These are phyloP conservation scores for Aphidius ervi DNA, from an alignment of 1,140 invertebrate genomes.

Conservation along the genomic window DNA sequence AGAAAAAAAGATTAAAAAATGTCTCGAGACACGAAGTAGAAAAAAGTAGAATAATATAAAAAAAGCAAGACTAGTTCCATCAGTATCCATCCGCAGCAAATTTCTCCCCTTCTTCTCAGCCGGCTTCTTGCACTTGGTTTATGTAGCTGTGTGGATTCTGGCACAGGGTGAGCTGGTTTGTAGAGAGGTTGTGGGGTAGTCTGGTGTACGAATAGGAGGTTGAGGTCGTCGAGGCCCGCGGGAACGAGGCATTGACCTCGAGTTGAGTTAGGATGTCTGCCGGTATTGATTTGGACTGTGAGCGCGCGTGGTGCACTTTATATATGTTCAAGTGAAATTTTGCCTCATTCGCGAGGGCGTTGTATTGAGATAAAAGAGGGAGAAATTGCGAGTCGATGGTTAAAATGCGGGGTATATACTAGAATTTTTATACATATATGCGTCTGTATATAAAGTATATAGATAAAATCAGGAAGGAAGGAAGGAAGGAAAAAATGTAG, in stretches of 20 bases:
- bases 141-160: slow-evolving; percentile 10
- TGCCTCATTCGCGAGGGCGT: slow-evolving; percentile 3
- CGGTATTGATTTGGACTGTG: slow-evolving; percentile 34
- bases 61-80: slow-evolving; percentile 8
- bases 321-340: too few relatives aligned
- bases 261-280: slow-evolving; percentile 46
- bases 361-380: background rate
- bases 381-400: background rate
- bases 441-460: background rate
- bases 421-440: background rate
- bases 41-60: too few relatives aligned
- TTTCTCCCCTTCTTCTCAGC: too few relatives aligned
- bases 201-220: slow-evolving; percentile 36
- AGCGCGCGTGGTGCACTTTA: slow-evolving; percentile 25
- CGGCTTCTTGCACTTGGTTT: too few relatives aligned
- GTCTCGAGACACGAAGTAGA: too few relatives aligned
- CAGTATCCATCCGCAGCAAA: background rate
- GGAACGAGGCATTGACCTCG: slow-evolving; percentile 47
- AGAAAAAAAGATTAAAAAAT: too few relatives aligned
- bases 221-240: slow-evolving; percentile 43
- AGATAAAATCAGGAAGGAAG: slow-evolving; percentile 13
- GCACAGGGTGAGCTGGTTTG: slow-evolving; percentile 20
- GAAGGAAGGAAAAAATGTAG: slow-evolving; percentile 1
- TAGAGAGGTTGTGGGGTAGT: slow-evolving; percentile 17
- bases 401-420: background rate